Base-by-base conservation (phyloP, 2,113 vertebrate species). In the Noctilio leporinus region DNA sequence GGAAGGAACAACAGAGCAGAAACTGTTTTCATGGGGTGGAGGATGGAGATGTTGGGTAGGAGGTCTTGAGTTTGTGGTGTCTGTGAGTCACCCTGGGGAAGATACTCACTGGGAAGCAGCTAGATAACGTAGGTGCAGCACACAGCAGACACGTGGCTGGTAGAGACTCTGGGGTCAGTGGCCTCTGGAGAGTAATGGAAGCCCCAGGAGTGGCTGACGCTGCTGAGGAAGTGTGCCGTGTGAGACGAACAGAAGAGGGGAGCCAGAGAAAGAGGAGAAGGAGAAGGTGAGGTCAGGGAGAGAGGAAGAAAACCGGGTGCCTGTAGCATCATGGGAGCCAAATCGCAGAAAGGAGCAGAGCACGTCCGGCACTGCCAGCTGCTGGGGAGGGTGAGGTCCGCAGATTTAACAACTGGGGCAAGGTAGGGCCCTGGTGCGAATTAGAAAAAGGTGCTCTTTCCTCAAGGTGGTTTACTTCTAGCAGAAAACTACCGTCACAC, bases 401-500 rank as follows among this genome's bases (percentile, higher is more conserved):
- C 35, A 53, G 40, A 64, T 15, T 81, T 43, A 86, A 81, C 93
- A 55, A 4, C 67, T 30, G 22, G 67, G 70, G 77, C 64, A 76
- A 19, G 59, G 45, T 1, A 8, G 51, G 85, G 51, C 43, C 51
- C 17, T 22, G 24, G 76, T 19, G 33, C 40, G 91, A 94, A 88
- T 81, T 78, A 89, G 72, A 92, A 95, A 93, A 95, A 92, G 77
- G 53, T 70, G 89, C 35, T 86, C 76, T 59, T 73, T 77, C 77
- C 93, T 73, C 62, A 87, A 93, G 81, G 86, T 95, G 47, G 88
- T 86, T 92, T 20, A 47, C 80, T 47, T 86, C 65, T 75, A 53
- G 89, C 72, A 90, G 93, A 88, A 95, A 96, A 83, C 86, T 65
- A 93, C 40, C 35, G 28, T 57, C 91, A 89, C 59, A 78, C 93